Evolutionary conservation across 2,888 invertebrate genomes (phyloP).

Genomic region (Sinotaia quadrata): DNA sequence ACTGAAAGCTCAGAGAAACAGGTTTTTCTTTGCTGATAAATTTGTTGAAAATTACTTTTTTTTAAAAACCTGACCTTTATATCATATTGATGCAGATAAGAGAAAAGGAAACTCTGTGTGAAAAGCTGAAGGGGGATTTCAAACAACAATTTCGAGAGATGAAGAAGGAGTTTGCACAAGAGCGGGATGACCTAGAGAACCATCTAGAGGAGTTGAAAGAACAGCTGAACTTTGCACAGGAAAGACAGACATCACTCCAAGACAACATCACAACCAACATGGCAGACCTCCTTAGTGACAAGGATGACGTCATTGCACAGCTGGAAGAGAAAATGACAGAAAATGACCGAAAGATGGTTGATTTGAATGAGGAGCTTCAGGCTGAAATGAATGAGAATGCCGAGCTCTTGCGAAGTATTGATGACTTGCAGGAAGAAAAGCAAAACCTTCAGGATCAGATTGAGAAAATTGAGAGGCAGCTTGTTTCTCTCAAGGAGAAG

Average conservation of each 20-base stretch:
- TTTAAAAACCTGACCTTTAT: too few relatives aligned
- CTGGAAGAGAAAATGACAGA: conserved; percentile 82
- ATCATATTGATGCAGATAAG: conserved; percentile 46
- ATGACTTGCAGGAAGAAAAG: conserved; percentile 56
- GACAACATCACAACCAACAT: conserved; percentile 63
- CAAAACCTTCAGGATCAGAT: conserved; percentile 51
- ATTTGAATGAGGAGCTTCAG: conserved; percentile 63
- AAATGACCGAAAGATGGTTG: conserved; percentile 63
- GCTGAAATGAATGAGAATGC: conserved; percentile 57
- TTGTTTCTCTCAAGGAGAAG: conserved; percentile 46
- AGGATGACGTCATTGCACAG: conserved; percentile 88
- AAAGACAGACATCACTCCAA: conserved; percentile 77
- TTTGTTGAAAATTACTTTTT: too few relatives aligned
- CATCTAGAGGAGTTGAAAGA: conserved; percentile 83
- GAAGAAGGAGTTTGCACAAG: conserved; percentile 67
- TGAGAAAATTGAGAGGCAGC: conserved; percentile 50
- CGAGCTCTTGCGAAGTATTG: conserved; percentile 49
- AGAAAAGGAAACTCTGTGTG: conserved; percentile 53
- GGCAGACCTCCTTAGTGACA: conserved; percentile 83
- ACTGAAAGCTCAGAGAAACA: too few relatives aligned
- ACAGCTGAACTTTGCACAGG: conserved; percentile 84
- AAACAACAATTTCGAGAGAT: conserved; percentile 58
- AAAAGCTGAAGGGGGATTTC: conserved; percentile 55
- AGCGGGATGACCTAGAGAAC: conserved; percentile 62
- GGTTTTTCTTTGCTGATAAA: too few relatives aligned